A percentile compares a stretch with the other conserved stretches of the same genome.
phyloP scores from a whole-genome alignment of 2,888 invertebrate genomes.

The Melinaea marsaeus region DNA sequence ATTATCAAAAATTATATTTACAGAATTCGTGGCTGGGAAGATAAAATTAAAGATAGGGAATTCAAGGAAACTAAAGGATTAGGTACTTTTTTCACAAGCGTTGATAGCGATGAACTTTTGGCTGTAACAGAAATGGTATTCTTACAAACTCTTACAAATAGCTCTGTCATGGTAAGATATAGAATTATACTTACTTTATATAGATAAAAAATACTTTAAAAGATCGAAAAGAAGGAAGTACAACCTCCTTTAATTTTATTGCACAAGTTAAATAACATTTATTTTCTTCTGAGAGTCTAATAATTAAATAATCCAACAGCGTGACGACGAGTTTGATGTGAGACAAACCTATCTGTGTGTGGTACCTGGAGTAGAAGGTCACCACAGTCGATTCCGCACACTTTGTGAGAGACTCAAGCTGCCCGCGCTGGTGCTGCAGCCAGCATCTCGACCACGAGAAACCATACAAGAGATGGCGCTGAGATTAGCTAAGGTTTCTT shows the following conservation, averaged over 20 bases:
- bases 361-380: conserved; percentile 52
- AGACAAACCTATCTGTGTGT: conserved; percentile 43
- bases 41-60: conserved; percentile 21
- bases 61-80: conserved; percentile 41
- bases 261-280: too few relatives aligned
- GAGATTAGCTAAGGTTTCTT: conserved; percentile 39
- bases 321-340: conserved; percentile 45
- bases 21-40: conserved; percentile 35
- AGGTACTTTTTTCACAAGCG: conserved; percentile 41
- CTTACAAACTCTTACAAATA: conserved; percentile 42
- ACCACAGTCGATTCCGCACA: conserved; percentile 40
- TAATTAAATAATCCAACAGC: conserved; percentile 34
- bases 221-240: too few relatives aligned
- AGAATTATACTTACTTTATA: background rate
- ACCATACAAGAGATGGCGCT: conserved; percentile 41
- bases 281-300: background rate
- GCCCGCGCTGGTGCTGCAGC: conserved; percentile 47
- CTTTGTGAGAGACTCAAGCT: conserved; percentile 50
- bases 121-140: conserved; percentile 49
- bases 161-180: conserved; percentile 32
- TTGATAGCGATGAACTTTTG: conserved; percentile 50
- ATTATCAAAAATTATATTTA: conserved; percentile 7
- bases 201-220: background rate
- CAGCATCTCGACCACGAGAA: conserved; percentile 36
- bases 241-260: background rate